Conservation (phyloP, 2,888 invertebrate genomes). For the Eilema sororculum region DNA sequence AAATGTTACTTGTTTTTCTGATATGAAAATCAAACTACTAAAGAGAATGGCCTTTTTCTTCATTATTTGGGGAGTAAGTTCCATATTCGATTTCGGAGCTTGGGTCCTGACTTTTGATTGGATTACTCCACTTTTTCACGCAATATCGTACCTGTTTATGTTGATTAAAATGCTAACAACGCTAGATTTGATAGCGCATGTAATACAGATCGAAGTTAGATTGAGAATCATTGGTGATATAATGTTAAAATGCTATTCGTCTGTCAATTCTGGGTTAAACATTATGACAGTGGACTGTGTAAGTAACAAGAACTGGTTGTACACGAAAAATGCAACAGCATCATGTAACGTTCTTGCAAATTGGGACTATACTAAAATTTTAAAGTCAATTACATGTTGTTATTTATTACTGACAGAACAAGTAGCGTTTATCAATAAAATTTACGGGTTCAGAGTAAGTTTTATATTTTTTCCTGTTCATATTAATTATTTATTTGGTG, state of each 20-base stretch:
- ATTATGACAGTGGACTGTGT: constrained; percentile 48
- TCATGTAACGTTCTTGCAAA: constrained; percentile 14
- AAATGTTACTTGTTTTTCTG: constrained; percentile 51
- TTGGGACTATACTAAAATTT: constrained; percentile 41
- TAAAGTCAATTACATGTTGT: constrained; percentile 65
- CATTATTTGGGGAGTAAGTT: constrained; percentile 60
- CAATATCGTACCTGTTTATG: constrained; percentile 64
- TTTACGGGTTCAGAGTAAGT: constrained; percentile 76
- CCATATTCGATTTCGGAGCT: constrained; percentile 61
- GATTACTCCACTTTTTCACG: constrained; percentile 54
- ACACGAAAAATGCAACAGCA: constrained; percentile 30
- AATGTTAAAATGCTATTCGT: constrained; percentile 55
- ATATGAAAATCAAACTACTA: constrained; percentile 55
- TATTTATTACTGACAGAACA: constrained; percentile 73
- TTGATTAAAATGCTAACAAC: constrained; percentile 73
- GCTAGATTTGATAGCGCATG: constrained; percentile 69
- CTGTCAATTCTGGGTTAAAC: constrained; percentile 39
- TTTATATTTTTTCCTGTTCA: not conserved
- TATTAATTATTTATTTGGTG: too few species aligned
- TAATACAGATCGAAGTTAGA: constrained; percentile 67
- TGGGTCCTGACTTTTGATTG: constrained; percentile 65
- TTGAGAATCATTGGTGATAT: constrained; percentile 63
- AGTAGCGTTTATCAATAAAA: constrained; percentile 69
- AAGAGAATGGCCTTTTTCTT: constrained; percentile 56
- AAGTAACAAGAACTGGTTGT: constrained; percentile 62